Base-by-base conservation (phyloP, 2,113 vertebrate genomes). In the Nyctibius bracteatus region DNA sequence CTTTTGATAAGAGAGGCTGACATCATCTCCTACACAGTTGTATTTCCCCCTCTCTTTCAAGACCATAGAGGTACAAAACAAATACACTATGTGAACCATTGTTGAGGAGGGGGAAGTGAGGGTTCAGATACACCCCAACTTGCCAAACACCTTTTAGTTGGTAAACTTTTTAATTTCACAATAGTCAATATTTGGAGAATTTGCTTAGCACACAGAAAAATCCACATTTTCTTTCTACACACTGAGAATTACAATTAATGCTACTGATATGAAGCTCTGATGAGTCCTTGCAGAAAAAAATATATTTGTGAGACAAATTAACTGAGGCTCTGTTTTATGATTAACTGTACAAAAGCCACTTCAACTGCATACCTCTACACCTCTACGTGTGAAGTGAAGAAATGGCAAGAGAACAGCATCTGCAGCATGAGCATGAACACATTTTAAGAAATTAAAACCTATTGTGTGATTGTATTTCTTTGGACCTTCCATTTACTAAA, bases 1-100 rank as follows among this genome's bases (percentile, higher is more conserved):
- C 91, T 88, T 94, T 94, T 92, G 82, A 84, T 87, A 96, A 92
- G 80, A 94, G 77, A 94, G 77, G 78, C 65, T 97, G 96, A 96
- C 90, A 93, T 96, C 90, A 95, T 96, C 94, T 96, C 92, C 79
- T 93, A 96, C 51, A 46, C 65, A 88, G 68, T 77, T 94, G 58
- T 94, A 94, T 95, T 94, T 96, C 68, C 51, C 75, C 33, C 27
- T 73, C 10, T 92, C 78, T 96, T 96, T 84, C 66, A 92, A 89
- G 81, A 79, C 24, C 54, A 70, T 4, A 91, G 67, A 89, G 47
- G 59, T 72, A 88, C 52, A 83, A 94, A 95, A 93, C 20, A 96
- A 90, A 63, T 21, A 55, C 37, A 71, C n/a, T 85, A 37, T 82
- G 30, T 73, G 84, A 91, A 86, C 39, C 28, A 18, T 68, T 86